Base-by-base conservation (phyloP, 2,113 vertebrate species). In the Ia io region DNA sequence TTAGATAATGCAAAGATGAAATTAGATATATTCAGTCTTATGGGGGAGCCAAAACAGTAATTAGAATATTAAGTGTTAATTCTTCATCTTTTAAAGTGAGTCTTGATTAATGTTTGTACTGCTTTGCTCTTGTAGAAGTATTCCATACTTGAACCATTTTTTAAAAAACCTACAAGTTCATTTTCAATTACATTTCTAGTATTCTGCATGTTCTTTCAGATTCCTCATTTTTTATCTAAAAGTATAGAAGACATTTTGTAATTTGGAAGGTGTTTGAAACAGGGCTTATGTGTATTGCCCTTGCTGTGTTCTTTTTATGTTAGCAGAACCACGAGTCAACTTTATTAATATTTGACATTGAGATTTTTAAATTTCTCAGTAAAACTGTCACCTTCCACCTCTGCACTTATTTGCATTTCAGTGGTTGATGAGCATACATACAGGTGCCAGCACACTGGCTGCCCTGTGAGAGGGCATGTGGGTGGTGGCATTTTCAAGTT, bases 371-470 rank as follows among this genome's bases (percentile, higher is more conserved):
- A 95, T 97, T 98, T 98, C 87, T 98, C 86, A 96, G 84, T 96
- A 49, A 96, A 98, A 97, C 88, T 96, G 90, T 95, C 92, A 86
- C 96, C 96, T 98, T 98, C 98, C 94, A 97, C 95, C 97, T 96
- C 97, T 98, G 98, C 96, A 96, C 96, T 98, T 18, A 98, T 98
- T 98, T 98, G 97, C 98, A 98, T 98, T 98, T 98, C 98, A 98
- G 56, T 97, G 95, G 90, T 95, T 96, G 97, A 92, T 92, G 80
- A 96, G 95, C 93, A 86, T 95, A 91, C 96, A 95, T 96, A 95
- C 94, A 97, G 95, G 94, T 97, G 97, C 97, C 96, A 97, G 96
- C 97, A 97, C 94, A 96, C 92, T 97, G 96, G 92, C 93, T 98
- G 91, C 95, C 94, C 96, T 97, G 88, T 97, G 97, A 97, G 94